Base-by-base conservation (phyloP, 2,797 vertebrate genomes). In the Myotis findleyi region DNA sequence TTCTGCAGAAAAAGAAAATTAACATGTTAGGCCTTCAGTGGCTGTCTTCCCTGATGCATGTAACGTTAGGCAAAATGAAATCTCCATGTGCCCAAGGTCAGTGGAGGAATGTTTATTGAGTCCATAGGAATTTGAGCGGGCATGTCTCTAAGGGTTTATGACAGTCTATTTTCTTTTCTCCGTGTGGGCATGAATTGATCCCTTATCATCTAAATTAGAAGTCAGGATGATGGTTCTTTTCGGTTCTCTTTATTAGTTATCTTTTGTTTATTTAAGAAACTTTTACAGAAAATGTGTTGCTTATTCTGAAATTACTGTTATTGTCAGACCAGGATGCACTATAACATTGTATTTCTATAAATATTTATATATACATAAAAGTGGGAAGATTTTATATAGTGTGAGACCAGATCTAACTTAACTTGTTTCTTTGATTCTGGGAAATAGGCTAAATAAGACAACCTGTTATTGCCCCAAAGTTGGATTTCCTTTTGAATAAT, bases 231-330 rank as follows among this genome's bases (percentile, higher is more conserved):
- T 89, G 73, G 47, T 57, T 80, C 47, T 79, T 91, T 55, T 64
- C 59, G 30, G 69, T 20, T 87, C 33, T 38, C 6, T 66, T 88
- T 85, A 18, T 81, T 92, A 55, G 77, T 86, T 93, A 21, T 25
- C n/a, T 62, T 59, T 94, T 83, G n/a, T 92, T 96, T 85, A 57
- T 87, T 89, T 81, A 94, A 92, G 85, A 96, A 89, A 92, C 79
- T 90, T 88, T 49, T 79, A 77, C 30, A 21, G 79, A 82, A 88
- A 83, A 64, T 30, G 14, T n/a, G 4, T 75, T 92, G 41, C 25
- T 77, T 96, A 41, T 93, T 89, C 27, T 36, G n/a, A 93, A 94
- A 17, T 73, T 94, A 57, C 47, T 95, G 4, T 84, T 87, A 36
- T 84, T 41, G 41, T 81, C 27, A 64, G 41, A 38, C 44, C 66